Evolutionary conservation across 30 jellyfish, hydroid and myxozoan species (phyloP), one percentile per base, ranked within the genome.

Genomic region (Nemopilema nomurai): DNA sequence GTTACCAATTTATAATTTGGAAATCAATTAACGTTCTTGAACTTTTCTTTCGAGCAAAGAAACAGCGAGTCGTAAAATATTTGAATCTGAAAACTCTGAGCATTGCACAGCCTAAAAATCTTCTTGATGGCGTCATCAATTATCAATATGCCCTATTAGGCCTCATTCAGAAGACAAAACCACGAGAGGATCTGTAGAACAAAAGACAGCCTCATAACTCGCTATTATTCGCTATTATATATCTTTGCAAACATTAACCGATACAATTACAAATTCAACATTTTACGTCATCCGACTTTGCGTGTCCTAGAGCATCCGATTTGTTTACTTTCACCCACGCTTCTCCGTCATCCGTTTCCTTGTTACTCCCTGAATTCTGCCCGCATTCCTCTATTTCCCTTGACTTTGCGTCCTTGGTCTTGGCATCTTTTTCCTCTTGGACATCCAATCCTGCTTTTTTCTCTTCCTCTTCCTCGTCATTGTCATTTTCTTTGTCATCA

Each of bases 311-410:
- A 17, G 80, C 85, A 63, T 92, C 97, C 3, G 85, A 67, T 28
- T 79, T 88, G 65, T 86, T 88, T 28, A 93, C 96, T 77, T 93
- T 93, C 24, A 93, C 98, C 98, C 98, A 93, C 16, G 96, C 63
- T 32, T 71, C 87, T 23, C 83, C 89, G 9, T 81, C 92, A 67
- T 88, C 97, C 17, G 79, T 97, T 49, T 93, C 97, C 64, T 77
- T 82, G n/a, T 76, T 85, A 51, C 96, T 91, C 25, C 84, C 93
- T 0, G 97, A 90, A 77, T 86, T 73, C 18, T 73, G 71, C 63
- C 77, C 96, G 18, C 52, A 74, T 9, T 49, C 72, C 13, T 82
- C 28, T 27, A n/a, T n/a, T n/a, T n/a, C n/a, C n/a, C n/a, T n/a
- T n/a, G 67, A 50, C 21, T 70, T 63, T 57, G 75, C 82, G 18